Conservation (phyloP, 2,797 vertebrate species). For the Spinus pinus region DNA sequence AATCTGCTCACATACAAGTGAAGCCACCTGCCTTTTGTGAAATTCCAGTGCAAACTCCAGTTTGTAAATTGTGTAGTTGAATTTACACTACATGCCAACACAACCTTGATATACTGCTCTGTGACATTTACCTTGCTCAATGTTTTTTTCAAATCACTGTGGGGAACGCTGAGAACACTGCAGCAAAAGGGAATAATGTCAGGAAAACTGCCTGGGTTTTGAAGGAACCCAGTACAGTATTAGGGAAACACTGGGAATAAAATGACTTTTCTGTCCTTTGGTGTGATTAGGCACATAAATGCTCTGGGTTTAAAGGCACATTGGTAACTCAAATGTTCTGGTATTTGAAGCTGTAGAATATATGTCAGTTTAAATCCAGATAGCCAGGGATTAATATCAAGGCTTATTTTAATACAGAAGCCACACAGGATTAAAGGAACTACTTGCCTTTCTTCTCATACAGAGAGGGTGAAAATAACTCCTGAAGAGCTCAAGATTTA, state of each 20-base stretch:
- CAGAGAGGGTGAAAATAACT: slow-evolving; percentile 9
- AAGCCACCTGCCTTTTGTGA: neutral
- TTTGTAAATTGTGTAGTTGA: neutral
- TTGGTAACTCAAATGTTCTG: neutral
- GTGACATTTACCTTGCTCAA: neutral
- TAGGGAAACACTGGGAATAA: neutral
- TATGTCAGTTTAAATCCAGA: slow-evolving; percentile 35
- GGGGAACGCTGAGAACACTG: neutral
- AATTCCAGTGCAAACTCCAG: neutral
- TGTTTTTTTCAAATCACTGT: neutral
- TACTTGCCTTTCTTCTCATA: neutral
- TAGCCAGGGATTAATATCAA: slow-evolving; percentile 18
- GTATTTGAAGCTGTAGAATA: slow-evolving; percentile 9
- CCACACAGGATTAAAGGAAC: slow-evolving; percentile 18
- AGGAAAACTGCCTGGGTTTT: neutral
- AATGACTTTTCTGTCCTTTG: slow-evolving; percentile 5
- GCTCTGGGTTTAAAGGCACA: neutral
- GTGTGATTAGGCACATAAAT: slow-evolving; percentile 8
- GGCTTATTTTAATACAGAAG: slow-evolving; percentile 44
- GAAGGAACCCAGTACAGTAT: neutral
- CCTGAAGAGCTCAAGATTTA: neutral
- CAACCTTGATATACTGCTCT: neutral
- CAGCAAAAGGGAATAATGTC: neutral
- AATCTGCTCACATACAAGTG: neutral
- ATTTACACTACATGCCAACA: neutral